These are phyloP conservation scores for Peromyscus attwateri DNA, from an alignment of 2,797 vertebrate genomes.

Conservation along the genomic window DNA sequence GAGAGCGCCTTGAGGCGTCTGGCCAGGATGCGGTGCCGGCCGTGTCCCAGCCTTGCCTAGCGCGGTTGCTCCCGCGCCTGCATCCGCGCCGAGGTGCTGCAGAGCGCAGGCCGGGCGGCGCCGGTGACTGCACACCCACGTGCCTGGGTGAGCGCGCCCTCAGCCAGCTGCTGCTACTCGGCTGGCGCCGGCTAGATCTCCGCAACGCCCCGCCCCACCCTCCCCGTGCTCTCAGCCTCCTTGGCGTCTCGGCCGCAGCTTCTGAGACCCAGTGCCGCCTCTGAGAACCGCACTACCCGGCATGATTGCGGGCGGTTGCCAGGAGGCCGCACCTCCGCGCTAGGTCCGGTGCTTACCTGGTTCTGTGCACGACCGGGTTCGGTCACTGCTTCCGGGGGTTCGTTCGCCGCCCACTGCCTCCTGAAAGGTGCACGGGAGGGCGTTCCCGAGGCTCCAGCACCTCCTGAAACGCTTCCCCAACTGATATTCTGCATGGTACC, in stretches of 20 bases:
- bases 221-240: conserved; percentile 4
- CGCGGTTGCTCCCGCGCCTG: not conserved
- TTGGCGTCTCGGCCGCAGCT: conserved; percentile 26
- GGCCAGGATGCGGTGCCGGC: not conserved
- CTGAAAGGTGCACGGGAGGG: conserved; percentile 30
- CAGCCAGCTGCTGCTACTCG: conserved; percentile 52
- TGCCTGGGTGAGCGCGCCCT: conserved; percentile 76
- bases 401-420: conserved; percentile 21
- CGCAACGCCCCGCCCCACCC: conserved; percentile 69
- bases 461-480: not conserved
- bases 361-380: not conserved
- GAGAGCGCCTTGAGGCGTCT: conserved; percentile 62
- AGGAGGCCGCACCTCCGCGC: not conserved
- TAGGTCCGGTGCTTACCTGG: not conserved
- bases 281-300: not conserved
- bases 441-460: conserved; percentile 19
- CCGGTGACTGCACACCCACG: conserved; percentile 72
- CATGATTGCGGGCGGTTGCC: not conserved
- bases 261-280: conserved; percentile 3
- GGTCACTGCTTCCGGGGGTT: not conserved
- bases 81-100: not conserved
- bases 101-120: conserved; percentile 58
- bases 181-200: conserved; percentile 72
- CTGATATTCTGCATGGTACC: not conserved
- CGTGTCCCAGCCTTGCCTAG: not conserved